Base-by-base conservation (phyloP, 35 echinoderm and acorn worm genomes). In the Ptychodera flava region DNA sequence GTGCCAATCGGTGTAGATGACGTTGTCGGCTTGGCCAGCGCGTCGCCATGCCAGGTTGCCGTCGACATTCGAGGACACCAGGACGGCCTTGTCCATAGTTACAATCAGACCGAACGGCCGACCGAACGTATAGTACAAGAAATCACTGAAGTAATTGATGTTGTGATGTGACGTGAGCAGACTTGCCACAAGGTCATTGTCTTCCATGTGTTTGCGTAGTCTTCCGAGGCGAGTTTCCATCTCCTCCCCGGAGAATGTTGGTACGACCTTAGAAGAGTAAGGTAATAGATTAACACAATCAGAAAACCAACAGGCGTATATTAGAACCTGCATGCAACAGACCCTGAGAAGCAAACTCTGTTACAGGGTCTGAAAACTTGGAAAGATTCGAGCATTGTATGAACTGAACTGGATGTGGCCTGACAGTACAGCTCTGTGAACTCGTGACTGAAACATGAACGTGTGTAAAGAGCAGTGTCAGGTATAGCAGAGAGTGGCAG, bases 81-180 rank as follows among this genome's bases (percentile, higher is more conserved):
- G 37, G 28, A 36, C 30, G 0, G 84, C 84, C 1, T 90, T 87
- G 32, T 93, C 88, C 84, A 90, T 85, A 0, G 92, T 93, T 0
- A 93, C 88, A 2, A 90, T 80, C 33, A 93, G 77, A 1, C 92
- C 92, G 36, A 86, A 93, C 16, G 84, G 31, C 0, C 92, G 83
- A 0, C 92, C 92, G 35, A 93, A 79, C 28, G 30, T 15, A 33
- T 80, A 87, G 33, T 90, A 89, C 0, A 93, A 77, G 76, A 33
- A 93, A 80, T 93, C 92, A 22, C 88, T 89, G 37, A 78, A 90
- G 76, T 93, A 93, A 34, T 90, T 93, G 78, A 93, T 78, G 36
- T 89, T 90, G 28, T 89, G 92, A 0, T 86, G 82, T 22, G 92
- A 93, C 0, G 92, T 93, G 28, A 93, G 85, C 1, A 93, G 88